Evolutionary conservation across 2,888 invertebrate species (phyloP).

Genomic region (Apoda limacodes): DNA sequence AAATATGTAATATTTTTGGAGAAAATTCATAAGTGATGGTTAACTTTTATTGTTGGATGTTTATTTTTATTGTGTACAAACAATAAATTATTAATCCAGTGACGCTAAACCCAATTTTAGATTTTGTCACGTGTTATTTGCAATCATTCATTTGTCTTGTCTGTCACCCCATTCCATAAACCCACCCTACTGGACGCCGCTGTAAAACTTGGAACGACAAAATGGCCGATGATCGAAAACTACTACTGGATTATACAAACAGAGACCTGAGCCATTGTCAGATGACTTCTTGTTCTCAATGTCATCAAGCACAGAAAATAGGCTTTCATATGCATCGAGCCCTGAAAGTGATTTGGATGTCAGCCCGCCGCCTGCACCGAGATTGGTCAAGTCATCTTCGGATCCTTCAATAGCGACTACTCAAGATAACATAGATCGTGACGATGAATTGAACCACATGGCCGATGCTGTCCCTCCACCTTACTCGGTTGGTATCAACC

Average conservation of each 20-base stretch:
- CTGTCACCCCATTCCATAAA: constrained; percentile 67
- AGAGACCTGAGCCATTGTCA: constrained; percentile 96
- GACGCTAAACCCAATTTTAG: constrained; percentile 50
- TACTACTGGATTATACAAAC: too few species aligned
- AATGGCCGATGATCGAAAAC: too few species aligned
- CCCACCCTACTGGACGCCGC: constrained; percentile 55
- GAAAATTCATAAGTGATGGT: background rate
- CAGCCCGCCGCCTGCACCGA: constrained; percentile 85
- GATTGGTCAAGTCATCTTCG: constrained; percentile 85
- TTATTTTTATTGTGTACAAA: constrained; percentile 39
- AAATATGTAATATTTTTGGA: background rate
- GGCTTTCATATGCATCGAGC: constrained; percentile 95
- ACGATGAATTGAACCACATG: constrained; percentile 67
- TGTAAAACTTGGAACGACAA: constrained; percentile 31
- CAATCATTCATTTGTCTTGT: constrained; percentile 69
- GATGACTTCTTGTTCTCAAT: constrained; percentile 99
- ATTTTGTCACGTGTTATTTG: constrained; percentile 51
- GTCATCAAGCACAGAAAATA: constrained; percentile 82
- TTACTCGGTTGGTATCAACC: constrained; percentile 81
- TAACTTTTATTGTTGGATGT: constrained; percentile 30
- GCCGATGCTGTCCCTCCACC: constrained; percentile 83
- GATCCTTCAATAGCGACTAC: constrained; percentile 96
- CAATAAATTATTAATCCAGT: constrained; percentile 54
- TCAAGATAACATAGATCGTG: constrained; percentile 83
- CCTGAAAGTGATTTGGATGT: constrained; percentile 90